Evolutionary conservation across 2,888 invertebrate genomes (phyloP), one percentile per base, ranked within the genome.

Genomic region (Nephrotoma flavescens): DNA sequence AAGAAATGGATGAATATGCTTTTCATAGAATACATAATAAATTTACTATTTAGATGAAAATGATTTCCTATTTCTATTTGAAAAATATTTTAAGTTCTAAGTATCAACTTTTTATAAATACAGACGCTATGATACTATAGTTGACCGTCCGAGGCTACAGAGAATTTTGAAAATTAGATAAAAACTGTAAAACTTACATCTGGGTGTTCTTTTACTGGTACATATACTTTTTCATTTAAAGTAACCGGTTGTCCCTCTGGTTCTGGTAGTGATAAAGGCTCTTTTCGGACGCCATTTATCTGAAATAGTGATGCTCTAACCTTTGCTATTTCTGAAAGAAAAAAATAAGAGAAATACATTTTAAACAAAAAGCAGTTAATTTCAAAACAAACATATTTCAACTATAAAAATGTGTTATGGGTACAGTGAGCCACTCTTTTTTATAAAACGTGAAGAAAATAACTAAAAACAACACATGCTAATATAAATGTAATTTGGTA

Each of bases 151-250:
- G 31, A 31, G 31, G 31, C 9, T 31, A 4, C 19, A 15, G 6
- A 71, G 71, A 71, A 47, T 12, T 2, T 2, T 12, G 47, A 12
- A 47, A 31, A 19, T n/a, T 45, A 47, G 47, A 47, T 47, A 42
- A 7, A 86, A 86, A 87, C 1, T 31, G 71, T 9, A 57, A 7
- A 90, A 97, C 98, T 98, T 94, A 99, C 99, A 93, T 99, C 99
- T 94, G 99, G 99, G 93, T 99, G 98, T 93, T 99, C 99, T 95
- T 99, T 99, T 90, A 98, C 98, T 92, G 99, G 99, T 92, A 99
- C 99, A 93, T 98, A 99, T 91, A 99, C 97, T 95, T 99, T 99
- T 94, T 99, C 99, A 93, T 98, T 97, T 91, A 98, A 95, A 91
- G 97, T 97, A 90, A 97, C 96, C 91, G 97, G 95, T 90, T 96